Evolutionary conservation across 2,797 vertebrate species (phyloP), one percentile per base, ranked within the genome.

Genomic region (Alectoris magna): DNA sequence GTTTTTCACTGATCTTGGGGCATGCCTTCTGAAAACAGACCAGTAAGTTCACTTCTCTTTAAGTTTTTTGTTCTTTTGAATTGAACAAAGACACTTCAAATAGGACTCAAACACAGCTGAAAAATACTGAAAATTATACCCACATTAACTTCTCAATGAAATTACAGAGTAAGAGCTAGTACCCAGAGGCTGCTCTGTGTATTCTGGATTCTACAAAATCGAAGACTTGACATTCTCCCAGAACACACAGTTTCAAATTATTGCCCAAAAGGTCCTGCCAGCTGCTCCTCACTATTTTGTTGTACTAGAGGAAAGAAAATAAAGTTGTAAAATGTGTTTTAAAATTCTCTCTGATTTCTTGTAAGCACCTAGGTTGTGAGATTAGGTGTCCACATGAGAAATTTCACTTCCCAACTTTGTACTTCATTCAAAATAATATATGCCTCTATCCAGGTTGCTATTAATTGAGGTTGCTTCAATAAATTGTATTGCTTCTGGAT

Each of bases 1-100:
- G 5, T n/a, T 94, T 74, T 91, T 93, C 44, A 49, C 15, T 85
- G 41, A 14, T 90, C 68, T 87, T 68, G 27, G 14, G 11, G 10
- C 15, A 60, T 51, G 29, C 13, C 39, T 64, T 26, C 53, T 74
- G 66, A 93, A 93, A 91, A 88, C 19, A 88, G 81, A 84, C 41
- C 11, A 43, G 11, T 11, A 75, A 68, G 51, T 87, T 90, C 80
- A 73, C 58, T 94, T 95, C 62, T 83, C 15, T 77, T 84, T 73
- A 85, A 78, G 55, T 72, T 87, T 80, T 77, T 64, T 14, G 23
- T 69, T 90, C 79, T 79, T 87, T 58, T 90, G 36, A 44, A 70
- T 70, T 84, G 63, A 72, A 63, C 56, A 82, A 92, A 77, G 60
- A 38, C 23, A 46, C 53, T 88, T 69, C 74, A 75, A 73, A 82